Evolutionary conservation across 2,797 vertebrate genomes (phyloP), one percentile per base, ranked within the genome.

Genomic region (Tenualosa thibaudeaui): DNA sequence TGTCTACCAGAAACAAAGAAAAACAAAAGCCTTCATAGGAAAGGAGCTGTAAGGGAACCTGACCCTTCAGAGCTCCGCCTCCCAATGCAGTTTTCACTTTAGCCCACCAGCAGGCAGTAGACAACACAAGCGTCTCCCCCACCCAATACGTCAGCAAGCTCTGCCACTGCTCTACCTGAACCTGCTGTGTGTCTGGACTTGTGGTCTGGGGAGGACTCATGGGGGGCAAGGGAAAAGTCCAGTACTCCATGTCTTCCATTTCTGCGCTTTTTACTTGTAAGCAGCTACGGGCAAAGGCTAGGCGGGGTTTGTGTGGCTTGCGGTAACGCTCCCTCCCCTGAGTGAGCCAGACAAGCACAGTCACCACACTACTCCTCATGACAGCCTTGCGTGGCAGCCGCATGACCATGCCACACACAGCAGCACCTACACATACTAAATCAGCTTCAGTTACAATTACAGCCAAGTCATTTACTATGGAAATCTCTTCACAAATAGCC

Each of bases 171-270:
- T 78, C 43, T 40, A 78, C 71, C 71, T 78, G 71, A 46, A 46
- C 71, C 71, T 78, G 71, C 37, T 3, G 71, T 46, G 15, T 78
- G 15, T 22, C 37, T 78, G 82, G 62, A 81, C 49, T 31, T 17
- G 46, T 51, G 26, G 68, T 19, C 65, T 22, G 50, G 71, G 3
- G 40, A 19, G 83, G 68, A 75, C 71, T 78, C 37, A 86, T 81
- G 22, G 84, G 62, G 46, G 82, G 50, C 46, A 88, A 81, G 19
- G 86, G 84, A 58, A 54, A 68, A 56, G 60, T 83, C 88, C 87
- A 89, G 83, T 82, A 85, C 10, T 86, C 89, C 85, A 85, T 60
- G 49, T 90, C 90, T 84, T 89, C 89, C 88, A 90, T 88, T 85
- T 90, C 88, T 82, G 86, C 78, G 83, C 86, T 88, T 88, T 89